These are phyloP conservation scores for Lycodopsis pacificus DNA, from an alignment of 2,797 vertebrate genomes.

Conservation along the genomic window DNA sequence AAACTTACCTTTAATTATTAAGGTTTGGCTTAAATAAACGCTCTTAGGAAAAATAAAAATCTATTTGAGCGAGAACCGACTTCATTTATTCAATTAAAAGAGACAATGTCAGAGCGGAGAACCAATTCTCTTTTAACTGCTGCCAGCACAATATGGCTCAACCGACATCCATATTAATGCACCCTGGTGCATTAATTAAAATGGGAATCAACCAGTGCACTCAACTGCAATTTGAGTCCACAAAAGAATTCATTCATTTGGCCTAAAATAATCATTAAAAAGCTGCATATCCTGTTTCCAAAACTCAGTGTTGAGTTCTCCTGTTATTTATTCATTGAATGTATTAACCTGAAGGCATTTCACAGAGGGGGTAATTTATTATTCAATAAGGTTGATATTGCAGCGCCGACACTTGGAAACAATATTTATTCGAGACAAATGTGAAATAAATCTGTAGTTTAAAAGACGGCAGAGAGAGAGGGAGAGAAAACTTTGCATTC, in stretches of 20 bases:
- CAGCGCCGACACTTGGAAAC: constrained; percentile 44
- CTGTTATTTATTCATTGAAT: constrained; percentile 75
- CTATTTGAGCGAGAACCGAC: constrained; percentile 61
- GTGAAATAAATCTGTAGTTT: constrained; percentile 52
- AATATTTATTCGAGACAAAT: constrained; percentile 58
- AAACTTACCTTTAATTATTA: constrained; percentile 56
- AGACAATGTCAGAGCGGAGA: constrained; percentile 74
- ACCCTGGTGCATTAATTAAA: constrained; percentile 82
- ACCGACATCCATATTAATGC: constrained; percentile 83
- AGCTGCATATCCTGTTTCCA: constrained; percentile 57
- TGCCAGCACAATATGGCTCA: constrained; percentile 80
- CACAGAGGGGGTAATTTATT: constrained; percentile 58
- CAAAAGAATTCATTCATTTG: constrained; percentile 76
- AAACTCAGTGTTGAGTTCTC: constrained; percentile 60
- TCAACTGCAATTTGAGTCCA: constrained; percentile 72
- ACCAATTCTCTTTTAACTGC: constrained; percentile 81
- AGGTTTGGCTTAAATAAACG: constrained; percentile 53
- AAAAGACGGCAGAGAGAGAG: not conserved
- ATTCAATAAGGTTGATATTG: constrained; percentile 71
- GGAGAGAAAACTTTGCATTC: not conserved
- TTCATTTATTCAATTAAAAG: constrained; percentile 81
- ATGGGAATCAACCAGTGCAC: constrained; percentile 63
- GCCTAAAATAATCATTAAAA: constrained; percentile 78
- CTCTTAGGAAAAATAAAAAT: constrained; percentile 16
- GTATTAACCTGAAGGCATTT: constrained; percentile 73